Evolutionary conservation across 37 sponge, comb jelly and placozoan genomes (phyloP).

Genomic region (Hormiphora californensis): DNA sequence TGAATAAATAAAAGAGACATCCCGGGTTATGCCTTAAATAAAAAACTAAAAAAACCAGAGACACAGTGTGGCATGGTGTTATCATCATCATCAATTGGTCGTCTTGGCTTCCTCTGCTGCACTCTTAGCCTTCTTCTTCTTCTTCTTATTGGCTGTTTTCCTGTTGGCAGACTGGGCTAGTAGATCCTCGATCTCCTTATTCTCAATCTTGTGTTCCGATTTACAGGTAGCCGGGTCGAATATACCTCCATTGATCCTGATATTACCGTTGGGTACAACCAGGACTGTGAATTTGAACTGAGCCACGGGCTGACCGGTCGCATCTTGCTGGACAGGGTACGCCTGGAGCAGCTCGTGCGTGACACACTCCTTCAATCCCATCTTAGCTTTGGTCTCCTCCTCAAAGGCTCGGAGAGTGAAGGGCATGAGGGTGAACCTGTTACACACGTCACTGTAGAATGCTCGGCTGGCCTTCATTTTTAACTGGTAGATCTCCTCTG

Average conservation of each 20-base stretch:
- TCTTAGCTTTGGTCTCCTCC: slow-evolving; percentile 87
- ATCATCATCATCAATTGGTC: too few species aligned
- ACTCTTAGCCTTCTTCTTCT: slow-evolving; percentile 78
- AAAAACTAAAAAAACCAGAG: too few species aligned
- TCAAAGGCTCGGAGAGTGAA: slow-evolving; percentile 81
- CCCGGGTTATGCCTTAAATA: too few species aligned
- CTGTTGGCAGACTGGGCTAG: slow-evolving; percentile 69
- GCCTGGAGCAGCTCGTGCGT: slow-evolving; percentile 92
- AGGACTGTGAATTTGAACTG: slow-evolving; percentile 97
- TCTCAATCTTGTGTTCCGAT: slow-evolving; percentile 63
- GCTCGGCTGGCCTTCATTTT: slow-evolving; percentile 94
- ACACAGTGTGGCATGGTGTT: too few species aligned
- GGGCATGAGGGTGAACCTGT: slow-evolving; percentile 66
- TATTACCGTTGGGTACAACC: slow-evolving; percentile 87
- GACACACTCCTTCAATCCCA: slow-evolving; percentile 94
- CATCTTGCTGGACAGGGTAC: slow-evolving; percentile 87
- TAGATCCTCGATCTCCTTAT: slow-evolving; percentile 71
- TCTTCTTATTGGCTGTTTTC: slow-evolving; percentile 78
- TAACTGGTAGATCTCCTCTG: slow-evolving; percentile 75
- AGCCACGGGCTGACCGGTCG: slow-evolving; percentile 84
- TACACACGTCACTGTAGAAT: slow-evolving; percentile 82
- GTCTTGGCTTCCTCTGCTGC: slow-evolving; percentile 44
- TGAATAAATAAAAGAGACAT: too few species aligned
- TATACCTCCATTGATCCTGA: slow-evolving; percentile 70
- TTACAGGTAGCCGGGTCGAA: slow-evolving; percentile 63